These are phyloP conservation scores for Torymus auratus DNA, from an alignment of 2,888 invertebrate species.

Conservation along the genomic window DNA sequence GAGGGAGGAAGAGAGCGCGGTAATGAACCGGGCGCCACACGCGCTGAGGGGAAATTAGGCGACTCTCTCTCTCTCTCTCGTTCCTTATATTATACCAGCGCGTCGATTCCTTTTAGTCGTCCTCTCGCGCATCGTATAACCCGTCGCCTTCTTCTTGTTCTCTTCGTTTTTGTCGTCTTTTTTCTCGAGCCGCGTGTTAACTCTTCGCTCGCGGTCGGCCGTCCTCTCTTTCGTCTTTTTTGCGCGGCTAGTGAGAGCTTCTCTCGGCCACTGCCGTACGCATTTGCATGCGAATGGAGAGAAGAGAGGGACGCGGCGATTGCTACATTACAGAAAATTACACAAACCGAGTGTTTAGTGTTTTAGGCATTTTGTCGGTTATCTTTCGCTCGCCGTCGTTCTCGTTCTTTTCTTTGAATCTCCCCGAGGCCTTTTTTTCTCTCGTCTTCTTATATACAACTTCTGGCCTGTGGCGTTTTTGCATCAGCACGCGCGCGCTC, in stretches of 20 bases:
- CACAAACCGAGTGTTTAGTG: constrained; percentile 53
- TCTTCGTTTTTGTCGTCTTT: no score
- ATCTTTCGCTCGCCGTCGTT: constrained; percentile 24
- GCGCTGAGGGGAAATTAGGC: constrained; percentile 24
- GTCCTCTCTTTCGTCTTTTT: neutral
- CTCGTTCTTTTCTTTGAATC: neutral
- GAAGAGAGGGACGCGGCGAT: constrained; percentile 20
- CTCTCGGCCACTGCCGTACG: neutral
- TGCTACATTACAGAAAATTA: constrained; percentile 56
- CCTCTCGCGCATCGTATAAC: no score
- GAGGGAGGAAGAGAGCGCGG: constrained; percentile 66
- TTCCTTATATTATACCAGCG: no score
- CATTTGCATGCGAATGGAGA: constrained; percentile 43
- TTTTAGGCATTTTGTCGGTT: constrained; percentile 46
- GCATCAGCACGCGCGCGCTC: constrained; percentile 22
- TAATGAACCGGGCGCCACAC: constrained; percentile 74
- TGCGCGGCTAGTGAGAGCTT: neutral
- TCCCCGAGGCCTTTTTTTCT: constrained; percentile 16
- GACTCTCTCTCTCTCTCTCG: no score
- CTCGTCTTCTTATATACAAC: constrained; percentile 5
- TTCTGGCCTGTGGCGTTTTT: constrained; percentile 12
- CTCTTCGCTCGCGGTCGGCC: neutral
- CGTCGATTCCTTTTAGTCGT: no score
- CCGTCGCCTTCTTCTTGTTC: no score
- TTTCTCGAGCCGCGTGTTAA: no score